phyloP scores from a whole-genome alignment of 2,797 vertebrate species.

The Apogon talboti region DNA sequence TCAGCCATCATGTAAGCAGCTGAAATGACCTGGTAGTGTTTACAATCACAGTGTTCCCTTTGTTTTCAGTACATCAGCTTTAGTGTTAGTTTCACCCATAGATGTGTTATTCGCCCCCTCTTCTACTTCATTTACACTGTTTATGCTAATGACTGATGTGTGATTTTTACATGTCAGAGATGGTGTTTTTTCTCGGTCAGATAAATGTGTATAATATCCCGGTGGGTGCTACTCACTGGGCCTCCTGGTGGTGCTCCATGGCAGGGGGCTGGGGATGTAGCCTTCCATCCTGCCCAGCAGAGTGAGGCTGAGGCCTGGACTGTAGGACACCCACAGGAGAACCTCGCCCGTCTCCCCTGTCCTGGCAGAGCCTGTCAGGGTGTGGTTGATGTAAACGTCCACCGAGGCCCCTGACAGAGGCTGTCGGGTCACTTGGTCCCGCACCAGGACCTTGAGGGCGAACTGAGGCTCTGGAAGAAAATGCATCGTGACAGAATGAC shows the following conservation, averaged over 20 bases:
- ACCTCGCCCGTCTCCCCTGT: slow-evolving; percentile 86
- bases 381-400: slow-evolving; percentile 90
- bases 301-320: slow-evolving; percentile 85
- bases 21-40: no score
- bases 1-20: no score
- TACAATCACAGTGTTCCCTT: no score
- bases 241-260: slow-evolving; percentile 91
- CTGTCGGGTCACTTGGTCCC: slow-evolving; percentile 89
- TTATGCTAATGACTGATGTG: no score
- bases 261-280: slow-evolving; percentile 88
- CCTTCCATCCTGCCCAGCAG: slow-evolving; percentile 90
- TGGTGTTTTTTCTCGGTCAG: no score
- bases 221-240: slow-evolving; percentile 84
- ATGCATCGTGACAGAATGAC: neutral
- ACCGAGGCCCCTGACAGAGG: slow-evolving; percentile 87
- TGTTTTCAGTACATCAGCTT: no score
- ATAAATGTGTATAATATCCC: neutral
- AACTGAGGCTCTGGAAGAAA: slow-evolving; percentile 83
- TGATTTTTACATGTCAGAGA: no score
- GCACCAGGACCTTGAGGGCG: slow-evolving; percentile 91
- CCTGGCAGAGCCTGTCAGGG: slow-evolving; percentile 81
- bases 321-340: slow-evolving; percentile 87
- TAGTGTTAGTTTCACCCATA: no score
- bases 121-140: no score
- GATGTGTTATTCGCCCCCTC: no score